Conservation (phyloP, 64 coral and sea anemone species). For the Montipora foliosa region DNA sequence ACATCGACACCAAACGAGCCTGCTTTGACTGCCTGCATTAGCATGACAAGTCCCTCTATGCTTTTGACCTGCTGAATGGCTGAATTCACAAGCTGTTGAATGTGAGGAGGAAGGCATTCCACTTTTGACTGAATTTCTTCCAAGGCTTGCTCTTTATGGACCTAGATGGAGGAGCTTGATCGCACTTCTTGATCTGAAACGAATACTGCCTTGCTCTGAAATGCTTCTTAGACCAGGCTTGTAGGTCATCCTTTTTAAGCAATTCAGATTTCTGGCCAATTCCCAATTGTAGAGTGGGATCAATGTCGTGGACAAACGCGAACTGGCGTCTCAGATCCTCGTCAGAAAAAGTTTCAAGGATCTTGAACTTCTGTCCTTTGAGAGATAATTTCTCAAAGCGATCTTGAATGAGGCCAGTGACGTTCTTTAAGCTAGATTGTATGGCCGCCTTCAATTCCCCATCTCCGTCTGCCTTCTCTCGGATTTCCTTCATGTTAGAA, state of each 20-base stretch:
- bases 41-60: too few relatives aligned
- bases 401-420: too few relatives aligned
- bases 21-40: background rate
- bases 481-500: too few relatives aligned
- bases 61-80: too few relatives aligned
- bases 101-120: too few relatives aligned
- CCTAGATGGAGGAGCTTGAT: slow-evolving; percentile 55
- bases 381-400: too few relatives aligned
- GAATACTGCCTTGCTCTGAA: slow-evolving; percentile 38
- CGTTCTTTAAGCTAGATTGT: too few relatives aligned
- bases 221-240: slow-evolving; percentile 39
- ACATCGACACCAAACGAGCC: slow-evolving; percentile 17
- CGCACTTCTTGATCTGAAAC: slow-evolving; percentile 54
- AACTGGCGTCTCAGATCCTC: slow-evolving; percentile 36
- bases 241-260: slow-evolving; percentile 34
- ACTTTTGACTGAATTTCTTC: too few relatives aligned
- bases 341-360: background rate
- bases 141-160: background rate
- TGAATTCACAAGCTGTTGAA: too few relatives aligned
- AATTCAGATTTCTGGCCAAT: slow-evolving; percentile 40
- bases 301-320: slow-evolving; percentile 38
- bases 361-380: slow-evolving; percentile 21
- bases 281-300: slow-evolving; percentile 30
- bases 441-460: too few relatives aligned
- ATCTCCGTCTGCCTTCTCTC: too few relatives aligned